Evolutionary conservation across 37 sponge, comb jelly and placozoan species (phyloP), one percentile per base, ranked within the genome.

Genomic region (Ephydatia muelleri): DNA sequence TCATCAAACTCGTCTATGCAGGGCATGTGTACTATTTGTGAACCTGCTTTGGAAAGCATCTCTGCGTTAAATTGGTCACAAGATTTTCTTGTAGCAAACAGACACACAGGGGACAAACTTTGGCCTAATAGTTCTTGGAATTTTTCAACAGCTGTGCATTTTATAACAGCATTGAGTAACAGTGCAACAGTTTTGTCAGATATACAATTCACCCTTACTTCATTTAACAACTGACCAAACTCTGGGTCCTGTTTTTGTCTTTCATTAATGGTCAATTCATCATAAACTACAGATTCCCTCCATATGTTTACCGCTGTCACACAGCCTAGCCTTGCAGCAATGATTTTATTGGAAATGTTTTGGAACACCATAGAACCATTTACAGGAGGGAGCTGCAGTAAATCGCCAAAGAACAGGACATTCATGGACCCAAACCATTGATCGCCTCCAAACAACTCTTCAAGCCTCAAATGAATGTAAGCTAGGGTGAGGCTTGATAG

Each of bases 351-450:
- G 13, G 71, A 29, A 28, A 85, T 28, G 2, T 49, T 65, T 16
- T 65, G 40, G 38, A 84, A 89, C 12, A 81, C 71, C 3, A 79
- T 72, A 0, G 12, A 29, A 16, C 76, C 84, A 69, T 81, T 71
- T 3, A 90, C 90, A 33, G 91, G 91, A 21, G 71, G 77, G 2
- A 90, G 70, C 39, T 90, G 91, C 2, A 90, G 68, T 6, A 90
- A 86, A 65, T 90, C 91, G 5, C 91, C 91, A 47, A 90, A 34
- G 28, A 90, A 75, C 2, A 90, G 65, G 6, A 85, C n/a, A 48
- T 81, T 79, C 0, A 38, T 57, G 23, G 25, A 1, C 8, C 91
- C 91, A 81, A 80, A 86, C 57, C 74, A 80, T 8, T 74, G 49
- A 14, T 80, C 80, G 8, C 75, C 75, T 23, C 77, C 82, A 65